Evolutionary conservation across 2,797 vertebrate genomes (phyloP), one percentile per base, ranked within the genome.

Genomic region (Acanthurus lineatus): DNA sequence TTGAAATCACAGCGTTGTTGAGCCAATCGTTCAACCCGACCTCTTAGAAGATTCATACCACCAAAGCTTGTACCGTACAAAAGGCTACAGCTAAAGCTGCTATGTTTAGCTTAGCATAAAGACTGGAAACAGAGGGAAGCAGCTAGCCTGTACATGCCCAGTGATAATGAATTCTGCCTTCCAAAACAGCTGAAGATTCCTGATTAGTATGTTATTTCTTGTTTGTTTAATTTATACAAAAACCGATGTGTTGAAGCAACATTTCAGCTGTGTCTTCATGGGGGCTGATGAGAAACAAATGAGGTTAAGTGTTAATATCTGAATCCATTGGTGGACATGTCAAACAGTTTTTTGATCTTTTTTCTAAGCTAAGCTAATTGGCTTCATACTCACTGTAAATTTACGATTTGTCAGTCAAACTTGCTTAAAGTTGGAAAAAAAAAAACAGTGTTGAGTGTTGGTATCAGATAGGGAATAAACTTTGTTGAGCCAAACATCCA

Each of bases 101-200:
- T 48, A 45, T 16, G 16, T 17, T 58, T 66, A 54, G 54, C 72
- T 52, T 20, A 65, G n/a, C 47, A 65, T 58, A 28, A 51, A 51
- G 44, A 51, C 8, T 52, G 32, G 16, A 25, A 48, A 35, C 22
- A 17, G 25, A 5, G 17, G 47, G 8, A 15, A 32, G 52, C 7
- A 25, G 17, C 19, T 28, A 12, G 12, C 0, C 12, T 14, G 9
- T 35, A 9, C 17, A 32, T 42, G 12, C 22, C 20, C 12, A 70
- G 32, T 5, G 4, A 11, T 1, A 45, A 51, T 9, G 19, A 20
- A 40, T 15, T 20, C 11, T 3, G 28, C 28, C 48, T 9, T n/a
- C 25, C 1, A 51, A 7, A 20, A 62, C 48, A 32, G 32, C 44
- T 25, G 14, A 52, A 45, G 44, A 14, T 16, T 4, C 14, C 51